These are phyloP conservation scores for Pantala flavescens DNA, from an alignment of 1,140 invertebrate species.

Conservation along the genomic window DNA sequence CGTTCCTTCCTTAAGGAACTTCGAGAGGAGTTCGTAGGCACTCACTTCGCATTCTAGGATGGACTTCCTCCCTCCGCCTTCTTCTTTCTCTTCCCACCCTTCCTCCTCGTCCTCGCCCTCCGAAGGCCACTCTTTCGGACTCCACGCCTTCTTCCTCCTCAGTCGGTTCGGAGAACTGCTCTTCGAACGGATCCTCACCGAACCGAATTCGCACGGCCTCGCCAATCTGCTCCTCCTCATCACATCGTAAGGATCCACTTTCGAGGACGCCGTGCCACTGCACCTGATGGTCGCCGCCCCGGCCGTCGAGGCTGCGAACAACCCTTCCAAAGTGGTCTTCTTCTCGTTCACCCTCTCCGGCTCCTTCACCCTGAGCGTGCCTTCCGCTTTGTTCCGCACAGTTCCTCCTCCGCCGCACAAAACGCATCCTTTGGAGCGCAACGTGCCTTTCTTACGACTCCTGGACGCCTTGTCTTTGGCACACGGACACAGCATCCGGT, in stretches of 20 bases:
- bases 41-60: constrained; percentile 77
- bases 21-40: constrained; percentile 64
- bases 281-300: neutral
- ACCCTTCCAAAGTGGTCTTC: neutral
- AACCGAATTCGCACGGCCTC: neutral
- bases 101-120: constrained; percentile 1
- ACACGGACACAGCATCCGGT: neutral
- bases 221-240: neutral
- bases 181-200: neutral
- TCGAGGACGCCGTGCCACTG: neutral
- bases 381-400: neutral
- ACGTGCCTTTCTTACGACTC: neutral
- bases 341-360: neutral
- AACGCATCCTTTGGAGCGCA: neutral
- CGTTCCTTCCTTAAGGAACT: constrained; percentile 30
- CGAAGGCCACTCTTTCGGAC: neutral
- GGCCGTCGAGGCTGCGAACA: neutral
- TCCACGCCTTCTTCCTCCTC: neutral
- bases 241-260: neutral
- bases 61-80: constrained; percentile 42
- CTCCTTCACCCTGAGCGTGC: neutral
- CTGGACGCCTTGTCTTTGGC: neutral
- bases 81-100: constrained; percentile 15
- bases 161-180: neutral
- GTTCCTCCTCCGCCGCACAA: neutral